Percentiles rank a stretch among this genome's conserved stretches.
phyloP scores from a whole-genome alignment of 2,888 invertebrate species.

The Coelopa pilipes region DNA sequence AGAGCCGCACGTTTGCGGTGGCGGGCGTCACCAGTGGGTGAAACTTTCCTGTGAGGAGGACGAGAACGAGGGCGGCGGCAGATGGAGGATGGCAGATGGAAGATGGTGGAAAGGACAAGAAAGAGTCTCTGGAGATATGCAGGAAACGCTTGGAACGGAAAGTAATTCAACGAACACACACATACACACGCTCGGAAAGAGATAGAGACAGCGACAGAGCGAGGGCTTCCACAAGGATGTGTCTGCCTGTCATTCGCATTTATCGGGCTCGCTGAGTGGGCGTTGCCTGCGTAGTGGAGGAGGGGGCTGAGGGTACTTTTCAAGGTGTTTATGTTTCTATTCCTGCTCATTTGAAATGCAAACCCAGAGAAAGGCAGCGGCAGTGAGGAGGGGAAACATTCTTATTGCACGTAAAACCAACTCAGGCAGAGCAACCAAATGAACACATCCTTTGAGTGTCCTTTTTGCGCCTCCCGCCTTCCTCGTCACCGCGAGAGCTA shows the following conservation, averaged over 20 bases:
- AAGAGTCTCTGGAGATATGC: constrained; percentile 27
- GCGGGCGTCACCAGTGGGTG: constrained; percentile 28
- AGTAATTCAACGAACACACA: constrained; percentile 36
- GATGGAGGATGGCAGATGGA: not conserved
- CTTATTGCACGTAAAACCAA: constrained; percentile 16
- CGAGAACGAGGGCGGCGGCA: no score
- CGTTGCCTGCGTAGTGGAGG: not conserved
- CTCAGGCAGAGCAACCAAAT: constrained; percentile 5
- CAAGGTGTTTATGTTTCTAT: constrained; percentile 18
- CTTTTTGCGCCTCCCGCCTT: not conserved
- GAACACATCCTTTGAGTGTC: constrained; percentile 23
- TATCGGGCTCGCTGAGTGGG: not conserved
- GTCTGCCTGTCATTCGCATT: constrained; percentile 29
- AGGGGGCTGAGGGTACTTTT: not conserved
- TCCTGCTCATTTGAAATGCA: constrained; percentile 24
- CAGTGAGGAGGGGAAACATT: not conserved
- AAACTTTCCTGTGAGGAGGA: constrained; percentile 3
- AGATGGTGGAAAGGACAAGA: constrained; percentile 4
- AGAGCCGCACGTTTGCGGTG: constrained; percentile 21
- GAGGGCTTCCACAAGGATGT: not conserved
- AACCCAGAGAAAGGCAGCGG: not conserved
- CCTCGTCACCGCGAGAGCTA: not conserved
- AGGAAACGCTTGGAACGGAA: constrained; percentile 27
- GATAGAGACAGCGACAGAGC: constrained; percentile 1
- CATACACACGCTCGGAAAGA: constrained; percentile 25